A percentile compares a stretch with the other conserved stretches of the same genome.
These are phyloP conservation scores for Hylaea fasciaria DNA, from an alignment of 2,888 invertebrate species.

Conservation along the genomic window DNA sequence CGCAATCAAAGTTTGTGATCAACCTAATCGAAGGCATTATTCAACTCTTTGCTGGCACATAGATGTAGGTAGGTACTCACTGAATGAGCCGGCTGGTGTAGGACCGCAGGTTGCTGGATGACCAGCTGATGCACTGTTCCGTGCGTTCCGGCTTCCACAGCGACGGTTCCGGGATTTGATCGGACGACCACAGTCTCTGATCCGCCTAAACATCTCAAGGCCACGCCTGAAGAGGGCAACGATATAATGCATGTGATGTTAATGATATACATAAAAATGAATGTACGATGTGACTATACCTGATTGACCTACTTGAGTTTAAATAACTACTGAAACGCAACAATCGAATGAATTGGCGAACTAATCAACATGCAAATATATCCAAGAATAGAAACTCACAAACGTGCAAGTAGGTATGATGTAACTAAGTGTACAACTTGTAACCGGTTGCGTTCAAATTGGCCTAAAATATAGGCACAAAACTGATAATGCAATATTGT, in stretches of 20 bases:
- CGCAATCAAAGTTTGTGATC: no score
- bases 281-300: no score
- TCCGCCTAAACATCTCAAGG: slow-evolving; percentile 14
- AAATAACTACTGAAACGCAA: not conserved
- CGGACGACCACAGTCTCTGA: slow-evolving; percentile 31
- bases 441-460: not conserved
- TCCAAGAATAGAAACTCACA: slow-evolving; percentile 13
- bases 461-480: no score
- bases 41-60: no score
- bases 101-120: slow-evolving; percentile 16
- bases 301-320: no score
- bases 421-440: not conserved
- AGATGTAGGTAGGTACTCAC: slow-evolving; percentile 8
- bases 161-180: slow-evolving; percentile 18
- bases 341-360: slow-evolving; percentile 1
- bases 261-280: no score
- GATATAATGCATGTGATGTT: not conserved
- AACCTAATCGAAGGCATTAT: no score
- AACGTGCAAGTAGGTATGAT: slow-evolving; percentile 5
- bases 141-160: slow-evolving; percentile 23
- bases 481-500: no score
- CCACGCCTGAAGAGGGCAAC: slow-evolving; percentile 9
- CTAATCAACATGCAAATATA: slow-evolving; percentile 17
- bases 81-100: slow-evolving; percentile 7
- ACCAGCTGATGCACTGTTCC: slow-evolving; percentile 22